Evolutionary conservation across 2,888 invertebrate genomes (phyloP).

Genomic region (Ditula angustiorana): DNA sequence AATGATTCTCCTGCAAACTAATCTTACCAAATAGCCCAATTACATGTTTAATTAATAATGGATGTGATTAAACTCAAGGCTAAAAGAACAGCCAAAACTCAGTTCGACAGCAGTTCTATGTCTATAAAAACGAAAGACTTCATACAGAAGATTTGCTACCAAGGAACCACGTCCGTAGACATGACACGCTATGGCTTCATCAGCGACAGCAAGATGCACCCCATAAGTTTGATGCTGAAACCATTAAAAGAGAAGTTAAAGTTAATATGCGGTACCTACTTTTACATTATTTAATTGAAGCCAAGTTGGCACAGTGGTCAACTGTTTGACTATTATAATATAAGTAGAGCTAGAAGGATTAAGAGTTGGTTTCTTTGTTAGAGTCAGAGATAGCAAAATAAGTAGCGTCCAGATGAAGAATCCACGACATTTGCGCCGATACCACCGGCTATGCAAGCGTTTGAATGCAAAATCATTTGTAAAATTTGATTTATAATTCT

Average conservation of each 20-base stretch:
- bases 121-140: conserved; percentile 56
- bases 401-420: no score
- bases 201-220: conserved; percentile 53
- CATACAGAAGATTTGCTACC: conserved; percentile 62
- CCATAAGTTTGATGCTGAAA: conserved; percentile 50
- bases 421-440: no score
- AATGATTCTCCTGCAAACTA: not conserved
- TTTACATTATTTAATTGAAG: no score
- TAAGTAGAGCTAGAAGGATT: no score
- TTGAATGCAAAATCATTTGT: no score
- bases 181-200: conserved; percentile 67
- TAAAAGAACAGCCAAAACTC: not conserved
- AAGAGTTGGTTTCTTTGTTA: no score
- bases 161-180: conserved; percentile 58
- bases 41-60: not conserved
- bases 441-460: no score
- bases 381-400: no score
- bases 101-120: conserved; percentile 44
- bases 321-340: no score
- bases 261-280: conserved; percentile 52
- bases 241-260: conserved; percentile 54
- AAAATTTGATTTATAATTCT: no score
- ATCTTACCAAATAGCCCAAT: not conserved
- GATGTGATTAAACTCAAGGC: not conserved
- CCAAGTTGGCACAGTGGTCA: no score